These are phyloP conservation scores for Listrodromus nycthemerus DNA, from an alignment of 2,888 invertebrate species.

Conservation along the genomic window DNA sequence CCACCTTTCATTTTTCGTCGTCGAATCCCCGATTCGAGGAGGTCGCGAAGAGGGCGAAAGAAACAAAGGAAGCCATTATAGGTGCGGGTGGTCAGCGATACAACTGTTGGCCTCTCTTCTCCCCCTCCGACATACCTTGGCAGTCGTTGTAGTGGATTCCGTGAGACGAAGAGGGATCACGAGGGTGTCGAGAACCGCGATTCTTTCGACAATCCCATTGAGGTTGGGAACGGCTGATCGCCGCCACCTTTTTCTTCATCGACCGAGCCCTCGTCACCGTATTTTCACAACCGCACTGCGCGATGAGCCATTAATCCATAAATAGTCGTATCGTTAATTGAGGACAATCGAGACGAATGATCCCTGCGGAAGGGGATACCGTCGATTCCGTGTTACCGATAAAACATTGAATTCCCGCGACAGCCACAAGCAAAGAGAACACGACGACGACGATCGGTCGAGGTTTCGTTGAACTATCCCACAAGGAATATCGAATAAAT, in stretches of 20 bases:
- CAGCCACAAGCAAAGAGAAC: slow-evolving; percentile 30
- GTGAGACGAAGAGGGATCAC: too few species aligned
- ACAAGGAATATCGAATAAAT: slow-evolving; percentile 56
- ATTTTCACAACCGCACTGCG: not conserved
- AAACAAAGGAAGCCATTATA: slow-evolving; percentile 24
- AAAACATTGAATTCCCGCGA: slow-evolving; percentile 50
- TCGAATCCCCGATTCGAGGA: slow-evolving; percentile 14
- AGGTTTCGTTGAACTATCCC: slow-evolving; percentile 25
- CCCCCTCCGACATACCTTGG: too few species aligned
- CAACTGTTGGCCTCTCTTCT: not conserved
- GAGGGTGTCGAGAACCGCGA: too few species aligned
- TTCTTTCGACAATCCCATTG: not conserved
- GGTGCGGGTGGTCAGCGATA: slow-evolving; percentile 29
- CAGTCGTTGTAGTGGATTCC: too few species aligned
- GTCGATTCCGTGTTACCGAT: slow-evolving; percentile 39
- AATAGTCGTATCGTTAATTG: too few species aligned
- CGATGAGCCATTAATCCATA: too few species aligned
- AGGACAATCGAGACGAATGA: not conserved
- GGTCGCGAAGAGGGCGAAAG: slow-evolving; percentile 20
- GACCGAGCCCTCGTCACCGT: not conserved
- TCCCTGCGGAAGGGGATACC: not conserved
- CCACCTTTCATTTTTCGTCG: slow-evolving; percentile 33
- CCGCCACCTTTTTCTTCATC: not conserved
- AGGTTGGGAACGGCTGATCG: not conserved
- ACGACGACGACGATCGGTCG: slow-evolving; percentile 7